Conservation (phyloP, 2,888 invertebrate genomes). For the Brachycybe producta region DNA sequence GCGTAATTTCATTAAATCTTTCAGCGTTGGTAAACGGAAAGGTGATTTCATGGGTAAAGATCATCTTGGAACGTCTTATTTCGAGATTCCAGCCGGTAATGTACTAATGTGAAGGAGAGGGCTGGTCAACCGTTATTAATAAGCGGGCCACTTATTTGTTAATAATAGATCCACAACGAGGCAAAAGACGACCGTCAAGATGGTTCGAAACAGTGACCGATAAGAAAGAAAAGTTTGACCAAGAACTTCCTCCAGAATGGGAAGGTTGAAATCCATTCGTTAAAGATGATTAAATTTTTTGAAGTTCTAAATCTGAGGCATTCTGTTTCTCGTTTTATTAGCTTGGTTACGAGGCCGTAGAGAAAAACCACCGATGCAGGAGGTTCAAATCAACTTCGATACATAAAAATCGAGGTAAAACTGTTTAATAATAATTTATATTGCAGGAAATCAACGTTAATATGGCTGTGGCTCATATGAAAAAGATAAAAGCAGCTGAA, state of each 20-base stretch:
- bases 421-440: not conserved
- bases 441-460: slow-evolving; percentile 10
- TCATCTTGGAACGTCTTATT: slow-evolving; percentile 68
- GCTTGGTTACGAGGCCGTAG: slow-evolving; percentile 63
- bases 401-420: not conserved
- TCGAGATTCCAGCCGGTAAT: slow-evolving; percentile 50
- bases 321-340: slow-evolving; percentile 15
- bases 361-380: slow-evolving; percentile 51
- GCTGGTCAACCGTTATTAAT: too few species aligned
- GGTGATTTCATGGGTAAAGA: slow-evolving; percentile 55
- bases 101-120: too few species aligned
- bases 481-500: slow-evolving; percentile 2
- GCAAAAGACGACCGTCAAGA: slow-evolving; percentile 50
- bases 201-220: slow-evolving; percentile 61
- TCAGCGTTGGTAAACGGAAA: slow-evolving; percentile 42
- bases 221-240: slow-evolving; percentile 49
- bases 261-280: slow-evolving; percentile 37
- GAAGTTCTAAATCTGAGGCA: too few species aligned
- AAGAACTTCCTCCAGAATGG: slow-evolving; percentile 74
- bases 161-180: slow-evolving; percentile 44
- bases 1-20: slow-evolving; percentile 49
- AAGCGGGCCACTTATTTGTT: not conserved
- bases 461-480: slow-evolving; percentile 6
- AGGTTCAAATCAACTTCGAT: slow-evolving; percentile 8
- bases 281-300: not conserved